Conservation (phyloP, 2,113 vertebrate genomes). For the Ursus arctos region DNA sequence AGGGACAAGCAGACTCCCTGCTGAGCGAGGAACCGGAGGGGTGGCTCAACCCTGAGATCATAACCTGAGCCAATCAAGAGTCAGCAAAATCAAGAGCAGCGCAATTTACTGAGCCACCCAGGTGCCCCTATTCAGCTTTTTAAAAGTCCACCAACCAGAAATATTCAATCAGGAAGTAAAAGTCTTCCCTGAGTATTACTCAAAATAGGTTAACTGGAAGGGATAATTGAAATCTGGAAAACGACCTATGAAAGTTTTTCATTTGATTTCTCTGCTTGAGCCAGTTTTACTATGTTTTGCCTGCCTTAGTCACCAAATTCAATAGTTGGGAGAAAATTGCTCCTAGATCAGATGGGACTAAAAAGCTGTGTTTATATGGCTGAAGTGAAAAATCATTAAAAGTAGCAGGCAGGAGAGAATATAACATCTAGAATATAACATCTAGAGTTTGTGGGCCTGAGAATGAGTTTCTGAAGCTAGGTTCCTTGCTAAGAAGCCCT, state of each 20-base stretch:
- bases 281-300: constrained; percentile 34
- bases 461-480: constrained; percentile 16
- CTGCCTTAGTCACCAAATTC: neutral
- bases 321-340: constrained; percentile 12
- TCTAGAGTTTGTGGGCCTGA: neutral
- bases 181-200: neutral
- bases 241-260: neutral
- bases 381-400: constrained; percentile 43
- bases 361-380: constrained; percentile 11
- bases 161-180: neutral
- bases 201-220: constrained; percentile 21
- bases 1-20: neutral
- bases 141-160: neutral
- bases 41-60: too few species aligned
- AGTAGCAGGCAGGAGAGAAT: neutral
- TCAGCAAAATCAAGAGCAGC: too few species aligned
- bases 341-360: neutral
- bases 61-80: too few species aligned
- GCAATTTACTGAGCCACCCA: too few species aligned
- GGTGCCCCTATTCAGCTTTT: neutral
- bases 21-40: neutral
- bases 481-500: neutral
- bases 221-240: neutral
- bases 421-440: neutral
- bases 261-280: neutral